Conservation (phyloP, 2,113 vertebrate species). For the Meriones unguiculatus region DNA sequence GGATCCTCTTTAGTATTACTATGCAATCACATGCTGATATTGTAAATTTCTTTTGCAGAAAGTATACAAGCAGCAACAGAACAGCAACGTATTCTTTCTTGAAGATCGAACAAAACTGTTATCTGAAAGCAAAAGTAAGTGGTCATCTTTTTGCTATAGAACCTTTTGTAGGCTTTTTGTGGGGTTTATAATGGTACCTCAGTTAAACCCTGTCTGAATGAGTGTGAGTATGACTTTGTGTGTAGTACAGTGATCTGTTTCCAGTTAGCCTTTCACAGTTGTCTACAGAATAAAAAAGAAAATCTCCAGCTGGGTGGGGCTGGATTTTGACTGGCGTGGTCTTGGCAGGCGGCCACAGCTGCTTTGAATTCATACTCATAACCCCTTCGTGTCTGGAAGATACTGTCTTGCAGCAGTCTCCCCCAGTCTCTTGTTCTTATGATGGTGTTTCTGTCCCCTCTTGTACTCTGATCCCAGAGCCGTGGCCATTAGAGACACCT, state of each 20-base stretch:
- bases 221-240: neutral
- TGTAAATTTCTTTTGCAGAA: constrained; percentile 88
- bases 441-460: neutral
- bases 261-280: constrained; percentile 22
- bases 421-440: no score
- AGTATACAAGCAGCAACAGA: constrained; percentile 95
- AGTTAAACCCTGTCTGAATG: neutral
- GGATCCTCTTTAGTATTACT: neutral
- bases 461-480: neutral
- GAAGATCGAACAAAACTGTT: constrained; percentile 91
- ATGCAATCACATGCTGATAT: constrained; percentile 39
- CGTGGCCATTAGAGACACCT: no score
- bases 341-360: neutral
- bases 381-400: neutral
- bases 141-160: neutral
- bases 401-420: neutral
- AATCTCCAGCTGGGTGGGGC: neutral
- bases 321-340: neutral
- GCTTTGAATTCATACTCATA: neutral
- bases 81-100: constrained; percentile 97
- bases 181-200: neutral
- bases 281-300: neutral
- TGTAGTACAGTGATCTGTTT: neutral
- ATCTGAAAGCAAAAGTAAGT: constrained; percentile 94
- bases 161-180: constrained; percentile 30